These are phyloP conservation scores for Acanthococcus lagerstroemiae DNA, from an alignment of 2,888 invertebrate genomes.

Conservation along the genomic window DNA sequence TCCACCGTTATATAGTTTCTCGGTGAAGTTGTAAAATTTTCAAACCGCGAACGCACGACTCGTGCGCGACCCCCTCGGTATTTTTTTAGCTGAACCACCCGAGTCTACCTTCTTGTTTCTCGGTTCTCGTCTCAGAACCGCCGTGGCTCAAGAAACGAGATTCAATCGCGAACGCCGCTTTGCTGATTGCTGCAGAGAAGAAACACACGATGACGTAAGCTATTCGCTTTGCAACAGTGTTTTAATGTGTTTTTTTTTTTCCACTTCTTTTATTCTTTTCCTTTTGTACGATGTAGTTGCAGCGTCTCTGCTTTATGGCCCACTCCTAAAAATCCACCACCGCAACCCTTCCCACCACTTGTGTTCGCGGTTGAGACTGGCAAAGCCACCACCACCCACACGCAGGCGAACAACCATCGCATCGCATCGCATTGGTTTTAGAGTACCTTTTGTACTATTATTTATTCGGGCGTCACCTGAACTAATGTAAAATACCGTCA, in stretches of 20 bases:
- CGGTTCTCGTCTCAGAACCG: no score
- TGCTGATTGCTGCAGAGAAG: no score
- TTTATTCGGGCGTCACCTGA: not conserved
- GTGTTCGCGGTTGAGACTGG: not conserved
- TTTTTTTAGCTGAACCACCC: no score
- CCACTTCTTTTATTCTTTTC: not conserved
- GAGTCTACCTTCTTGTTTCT: no score
- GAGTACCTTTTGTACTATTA: not conserved
- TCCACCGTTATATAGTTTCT: no score
- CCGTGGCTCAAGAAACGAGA: no score
- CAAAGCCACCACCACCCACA: not conserved
- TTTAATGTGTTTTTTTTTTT: not conserved
- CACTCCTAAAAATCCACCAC: not conserved
- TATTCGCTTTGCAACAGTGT: not conserved
- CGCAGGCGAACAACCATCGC: not conserved
- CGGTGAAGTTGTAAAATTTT: no score
- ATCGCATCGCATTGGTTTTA: not conserved
- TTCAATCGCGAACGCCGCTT: not conserved
- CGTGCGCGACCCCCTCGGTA: no score
- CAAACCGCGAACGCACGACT: no score
- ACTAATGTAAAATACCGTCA: not conserved
- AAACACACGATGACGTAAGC: no score
- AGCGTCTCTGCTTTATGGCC: not conserved
- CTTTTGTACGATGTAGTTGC: not conserved
- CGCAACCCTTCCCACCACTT: conserved; percentile 2